Percentiles rank a stretch among this genome's conserved stretches.
These are phyloP conservation scores for Ostrea edulis DNA, from an alignment of 1,140 invertebrate species.

Conservation along the genomic window DNA sequence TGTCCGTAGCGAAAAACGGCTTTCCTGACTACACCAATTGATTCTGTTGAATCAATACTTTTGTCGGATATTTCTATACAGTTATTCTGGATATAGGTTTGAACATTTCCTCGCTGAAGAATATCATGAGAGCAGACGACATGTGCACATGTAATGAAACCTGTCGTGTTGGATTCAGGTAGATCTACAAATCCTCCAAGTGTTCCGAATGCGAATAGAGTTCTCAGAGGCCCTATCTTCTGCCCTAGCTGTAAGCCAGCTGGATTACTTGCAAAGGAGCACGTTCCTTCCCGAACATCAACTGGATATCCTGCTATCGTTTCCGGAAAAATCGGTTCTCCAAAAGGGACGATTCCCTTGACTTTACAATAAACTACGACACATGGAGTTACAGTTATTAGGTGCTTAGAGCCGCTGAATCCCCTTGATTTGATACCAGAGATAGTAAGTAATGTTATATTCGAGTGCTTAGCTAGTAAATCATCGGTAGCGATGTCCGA, in stretches of 20 bases:
- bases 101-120: background rate
- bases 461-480: background rate
- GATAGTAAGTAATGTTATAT: background rate
- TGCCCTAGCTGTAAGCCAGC: background rate
- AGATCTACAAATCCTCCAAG: background rate
- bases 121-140: background rate
- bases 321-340: background rate
- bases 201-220: background rate
- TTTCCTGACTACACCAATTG: background rate
- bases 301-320: background rate
- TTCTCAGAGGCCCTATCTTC: background rate
- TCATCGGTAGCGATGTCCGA: background rate
- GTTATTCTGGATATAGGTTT: background rate
- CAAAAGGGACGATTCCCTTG: background rate
- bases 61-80: background rate
- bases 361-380: background rate
- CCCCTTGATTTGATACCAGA: background rate
- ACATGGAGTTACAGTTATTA: background rate
- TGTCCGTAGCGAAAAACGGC: background rate
- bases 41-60: background rate
- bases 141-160: background rate
- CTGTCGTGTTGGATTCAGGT: background rate
- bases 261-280: background rate
- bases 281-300: background rate
- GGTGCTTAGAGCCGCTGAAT: background rate